These are phyloP conservation scores for Potamilus streckersoni DNA, from an alignment of 1,140 invertebrate species.

Conservation along the genomic window DNA sequence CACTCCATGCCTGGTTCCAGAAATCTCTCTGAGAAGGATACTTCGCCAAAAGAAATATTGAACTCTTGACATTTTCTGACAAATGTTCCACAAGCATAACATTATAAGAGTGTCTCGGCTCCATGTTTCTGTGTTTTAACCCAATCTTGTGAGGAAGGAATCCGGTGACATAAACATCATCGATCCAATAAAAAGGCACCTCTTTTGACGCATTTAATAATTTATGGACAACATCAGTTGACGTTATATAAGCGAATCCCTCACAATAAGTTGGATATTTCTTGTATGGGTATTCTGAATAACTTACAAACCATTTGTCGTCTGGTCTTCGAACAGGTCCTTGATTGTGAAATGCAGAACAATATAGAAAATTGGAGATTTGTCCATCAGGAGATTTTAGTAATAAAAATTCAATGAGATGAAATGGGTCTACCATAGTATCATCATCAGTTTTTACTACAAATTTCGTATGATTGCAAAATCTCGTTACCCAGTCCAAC, in stretches of 20 bases:
- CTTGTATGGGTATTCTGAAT: constrained; percentile 16
- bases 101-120: constrained; percentile 12
- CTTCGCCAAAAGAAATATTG: constrained; percentile 26
- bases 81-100: constrained; percentile 2
- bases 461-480: constrained; percentile 76
- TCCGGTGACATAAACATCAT: constrained; percentile 32
- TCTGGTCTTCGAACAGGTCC: constrained; percentile 3
- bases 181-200: constrained; percentile 33
- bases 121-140: constrained; percentile 13
- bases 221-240: constrained; percentile 17
- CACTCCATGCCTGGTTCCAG: constrained; percentile 24
- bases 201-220: constrained; percentile 14
- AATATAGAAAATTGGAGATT: constrained; percentile 19
- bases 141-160: constrained; percentile 17
- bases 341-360: constrained; percentile 12
- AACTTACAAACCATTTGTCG: constrained; percentile 17
- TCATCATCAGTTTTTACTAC: constrained; percentile 93
- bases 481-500: constrained; percentile 78
- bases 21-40: constrained; percentile 1
- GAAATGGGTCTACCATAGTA: constrained; percentile 73
- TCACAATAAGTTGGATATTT: constrained; percentile 32
- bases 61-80: constrained; percentile 10
- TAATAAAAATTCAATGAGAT: constrained; percentile 15
- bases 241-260: constrained; percentile 30
- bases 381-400: constrained; percentile 16